Conservation (phyloP, 2,888 invertebrate species). For the Apamea anceps region DNA sequence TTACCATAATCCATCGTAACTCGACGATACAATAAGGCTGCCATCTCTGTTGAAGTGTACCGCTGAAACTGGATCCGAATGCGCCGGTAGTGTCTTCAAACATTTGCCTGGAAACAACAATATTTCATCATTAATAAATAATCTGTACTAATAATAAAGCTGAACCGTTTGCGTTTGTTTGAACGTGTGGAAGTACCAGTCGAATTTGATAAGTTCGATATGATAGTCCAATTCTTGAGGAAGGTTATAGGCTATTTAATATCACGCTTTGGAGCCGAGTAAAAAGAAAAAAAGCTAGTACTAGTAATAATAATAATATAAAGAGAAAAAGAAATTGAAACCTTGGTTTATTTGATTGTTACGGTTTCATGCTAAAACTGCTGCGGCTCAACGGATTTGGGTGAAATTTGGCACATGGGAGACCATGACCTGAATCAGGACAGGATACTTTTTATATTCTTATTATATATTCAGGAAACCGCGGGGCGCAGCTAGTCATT, state of each 20-base stretch:
- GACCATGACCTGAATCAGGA: too few species aligned
- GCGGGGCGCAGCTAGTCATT: neutral
- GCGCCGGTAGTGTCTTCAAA: constrained; percentile 99
- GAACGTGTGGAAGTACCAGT: neutral
- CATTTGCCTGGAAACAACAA: constrained; percentile 92
- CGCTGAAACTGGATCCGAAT: constrained; percentile 99
- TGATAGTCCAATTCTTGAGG: too few species aligned
- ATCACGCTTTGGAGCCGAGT: neutral
- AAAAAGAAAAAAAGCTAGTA: neutral
- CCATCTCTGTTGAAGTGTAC: constrained; percentile 99
- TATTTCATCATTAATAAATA: neutral
- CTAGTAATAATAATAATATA: too few species aligned
- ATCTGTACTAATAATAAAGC: neutral
- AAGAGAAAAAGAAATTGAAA: neutral
- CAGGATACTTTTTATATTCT: too few species aligned
- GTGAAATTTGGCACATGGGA: too few species aligned
- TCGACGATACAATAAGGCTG: constrained; percentile 99
- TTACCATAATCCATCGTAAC: constrained; percentile 99
- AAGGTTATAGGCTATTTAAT: neutral
- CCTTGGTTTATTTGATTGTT: neutral
- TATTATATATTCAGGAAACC: too few species aligned
- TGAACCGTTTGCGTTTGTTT: neutral
- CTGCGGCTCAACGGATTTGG: too few species aligned
- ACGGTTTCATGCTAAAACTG: too few species aligned
- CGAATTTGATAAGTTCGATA: neutral